A percentile compares a stretch with the other conserved stretches of the same genome.
phyloP scores from a whole-genome alignment of 1,140 invertebrate species.

The Rhopalosiphum padi region DNA sequence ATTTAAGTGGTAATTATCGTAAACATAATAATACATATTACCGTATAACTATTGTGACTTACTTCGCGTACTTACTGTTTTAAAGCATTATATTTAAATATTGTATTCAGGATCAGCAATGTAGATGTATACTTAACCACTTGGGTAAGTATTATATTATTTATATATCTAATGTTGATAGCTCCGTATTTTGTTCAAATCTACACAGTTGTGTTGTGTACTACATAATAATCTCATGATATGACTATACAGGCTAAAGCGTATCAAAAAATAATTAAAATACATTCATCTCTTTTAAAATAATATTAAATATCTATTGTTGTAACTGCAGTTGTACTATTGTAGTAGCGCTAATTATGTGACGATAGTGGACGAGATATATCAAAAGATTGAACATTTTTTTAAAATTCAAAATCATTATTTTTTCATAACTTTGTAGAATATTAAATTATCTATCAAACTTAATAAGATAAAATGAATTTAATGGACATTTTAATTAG shows the following conservation, averaged over 20 bases:
- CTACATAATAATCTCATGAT: too few relatives aligned
- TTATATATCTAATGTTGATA: background rate
- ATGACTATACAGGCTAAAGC: too few relatives aligned
- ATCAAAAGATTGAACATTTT: background rate
- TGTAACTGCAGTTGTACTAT: background rate
- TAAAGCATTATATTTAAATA: background rate
- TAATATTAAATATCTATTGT: too few relatives aligned
- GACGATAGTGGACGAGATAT: background rate
- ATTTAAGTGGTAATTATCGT: background rate
- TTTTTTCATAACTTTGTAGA: background rate
- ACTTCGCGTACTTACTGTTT: background rate
- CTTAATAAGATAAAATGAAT: background rate
- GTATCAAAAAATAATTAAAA: background rate
- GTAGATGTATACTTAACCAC: background rate
- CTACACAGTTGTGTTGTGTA: background rate
- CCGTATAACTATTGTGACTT: background rate
- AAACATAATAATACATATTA: background rate
- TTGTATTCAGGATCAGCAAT: background rate
- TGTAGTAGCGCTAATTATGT: background rate
- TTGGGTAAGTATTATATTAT: background rate
- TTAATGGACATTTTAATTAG: background rate
- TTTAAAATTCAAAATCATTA: background rate
- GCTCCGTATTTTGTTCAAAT: background rate
- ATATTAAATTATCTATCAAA: background rate
- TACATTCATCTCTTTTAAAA: background rate